Conservation (phyloP, 2,888 invertebrate species). For the Sphaerophoria rueppellii region DNA sequence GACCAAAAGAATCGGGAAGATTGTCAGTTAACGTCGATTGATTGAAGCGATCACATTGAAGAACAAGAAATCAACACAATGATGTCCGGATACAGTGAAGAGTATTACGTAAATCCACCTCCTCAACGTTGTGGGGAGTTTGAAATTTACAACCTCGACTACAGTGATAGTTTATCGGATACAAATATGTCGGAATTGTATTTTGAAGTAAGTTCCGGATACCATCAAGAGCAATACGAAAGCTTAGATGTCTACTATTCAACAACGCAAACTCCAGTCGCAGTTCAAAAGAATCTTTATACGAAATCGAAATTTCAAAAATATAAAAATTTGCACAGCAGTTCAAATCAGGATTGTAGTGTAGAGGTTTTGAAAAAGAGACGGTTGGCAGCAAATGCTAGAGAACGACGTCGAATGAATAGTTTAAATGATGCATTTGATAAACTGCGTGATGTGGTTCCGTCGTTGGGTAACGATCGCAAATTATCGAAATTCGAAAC, state of each 20-base stretch:
- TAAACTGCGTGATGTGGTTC: slow-evolving; percentile 87
- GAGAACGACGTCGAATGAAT: slow-evolving; percentile 89
- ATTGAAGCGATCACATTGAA: slow-evolving; percentile 36
- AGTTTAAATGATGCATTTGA: slow-evolving; percentile 90
- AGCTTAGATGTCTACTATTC: slow-evolving; percentile 23
- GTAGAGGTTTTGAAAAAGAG: slow-evolving; percentile 82
- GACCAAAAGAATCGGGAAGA: slow-evolving; percentile 42
- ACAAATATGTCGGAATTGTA: slow-evolving; percentile 70
- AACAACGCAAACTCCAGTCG: neutral
- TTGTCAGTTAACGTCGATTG: slow-evolving; percentile 56
- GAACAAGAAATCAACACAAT: neutral
- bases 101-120: slow-evolving; percentile 54
- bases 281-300: slow-evolving; percentile 29
- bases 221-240: slow-evolving; percentile 31
- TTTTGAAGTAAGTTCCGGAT: slow-evolving; percentile 62
- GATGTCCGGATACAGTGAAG: slow-evolving; percentile 68
- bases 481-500: slow-evolving; percentile 90
- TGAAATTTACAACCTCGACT: slow-evolving; percentile 68
- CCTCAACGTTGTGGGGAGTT: slow-evolving; percentile 52
- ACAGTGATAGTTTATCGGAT: slow-evolving; percentile 72
- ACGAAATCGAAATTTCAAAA: slow-evolving; percentile 52
- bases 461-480: slow-evolving; percentile 87
- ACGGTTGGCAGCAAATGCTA: slow-evolving; percentile 88
- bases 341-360: slow-evolving; percentile 36
- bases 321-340: slow-evolving; percentile 35